Evolutionary conservation across 2,113 vertebrate genomes (phyloP), one percentile per base, ranked within the genome.

Genomic region (Octodon degus): DNA sequence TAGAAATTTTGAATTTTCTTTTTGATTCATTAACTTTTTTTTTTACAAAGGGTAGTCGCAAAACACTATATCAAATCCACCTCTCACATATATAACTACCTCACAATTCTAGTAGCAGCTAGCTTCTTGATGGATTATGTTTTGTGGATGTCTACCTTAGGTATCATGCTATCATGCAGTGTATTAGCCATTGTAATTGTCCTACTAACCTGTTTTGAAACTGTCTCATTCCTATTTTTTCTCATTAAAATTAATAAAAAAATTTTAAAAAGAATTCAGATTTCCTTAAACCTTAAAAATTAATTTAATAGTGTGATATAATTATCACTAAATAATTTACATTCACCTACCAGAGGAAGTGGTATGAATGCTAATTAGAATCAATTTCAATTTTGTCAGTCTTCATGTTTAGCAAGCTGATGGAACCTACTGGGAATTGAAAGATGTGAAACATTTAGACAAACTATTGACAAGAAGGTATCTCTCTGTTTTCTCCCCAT

Each of bases 311-410:
- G 24, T 63, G 80, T 58, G 6, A 25, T 76, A 0, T 53, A 90
- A 90, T 53, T 92, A 72, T 74, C 76, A 27, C 27, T 87, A 25
- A 77, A 55, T 84, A 93, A 92, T 67, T 88, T 90, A 7, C 43
- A 90, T 27, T 68, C 34, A 80, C 22, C 17, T 22, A 2, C 93
- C 76, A 24, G 8, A 70, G 27, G 86, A 93, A 22, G 53, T 27
- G 65, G 80, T 34, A 40, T 22, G 89, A 60, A 3, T 50, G 30
- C 68, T 74, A 65, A 60, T 67, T 77, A 89, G 95, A 90, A 86
- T 96, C 40, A 55, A 20, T 37, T 53, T 86, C 25, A 84, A 30
- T 91, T 88, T 96, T 88, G 92, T 92, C 62, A 79, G 22, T 17
- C 30, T 4, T 27, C 17, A 14, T 65, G 5, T 3, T 89, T 96